phyloP scores from a whole-genome alignment of 2,113 vertebrate genomes.

The Telmatochromis sp. region DNA sequence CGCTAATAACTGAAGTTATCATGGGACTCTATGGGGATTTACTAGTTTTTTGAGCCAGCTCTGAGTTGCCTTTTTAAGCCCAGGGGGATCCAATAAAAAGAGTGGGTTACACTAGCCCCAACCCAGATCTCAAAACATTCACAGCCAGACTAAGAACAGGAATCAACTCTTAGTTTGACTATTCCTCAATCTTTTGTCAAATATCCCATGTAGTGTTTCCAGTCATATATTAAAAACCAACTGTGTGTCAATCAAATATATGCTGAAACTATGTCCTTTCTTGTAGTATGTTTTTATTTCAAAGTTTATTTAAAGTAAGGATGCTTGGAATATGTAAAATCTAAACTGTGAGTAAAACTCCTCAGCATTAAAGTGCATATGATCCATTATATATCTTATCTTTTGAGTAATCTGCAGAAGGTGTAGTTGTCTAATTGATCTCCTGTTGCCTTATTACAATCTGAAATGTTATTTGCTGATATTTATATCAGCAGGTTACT shows the following conservation, averaged over 20 bases:
- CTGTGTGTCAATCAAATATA: not conserved
- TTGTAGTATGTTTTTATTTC: not conserved
- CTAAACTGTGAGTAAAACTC: not conserved
- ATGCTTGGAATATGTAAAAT: not conserved
- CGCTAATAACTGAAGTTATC: not conserved
- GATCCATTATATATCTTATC: not conserved
- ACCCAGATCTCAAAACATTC: not conserved
- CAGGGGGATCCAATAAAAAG: not conserved
- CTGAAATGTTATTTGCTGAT: not conserved
- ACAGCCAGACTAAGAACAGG: not conserved
- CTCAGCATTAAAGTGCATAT: not conserved
- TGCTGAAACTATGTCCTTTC: not conserved
- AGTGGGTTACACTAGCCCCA: not conserved
- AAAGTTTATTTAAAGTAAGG: not conserved
- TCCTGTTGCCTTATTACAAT: not conserved
- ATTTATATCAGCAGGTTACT: not conserved
- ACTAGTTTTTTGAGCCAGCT: not conserved
- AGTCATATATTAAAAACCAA: not conserved
- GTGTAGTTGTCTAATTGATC: not conserved
- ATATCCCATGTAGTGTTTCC: not conserved
- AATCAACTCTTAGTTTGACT: not conserved
- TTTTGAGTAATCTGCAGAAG: not conserved
- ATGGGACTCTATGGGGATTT: not conserved
- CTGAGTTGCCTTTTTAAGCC: not conserved
- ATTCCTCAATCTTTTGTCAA: not conserved